Percentiles rank a stretch among this genome's conserved stretches.
These are phyloP conservation scores for Sinocyclocheilus grahami DNA, from an alignment of 2,113 vertebrate genomes.

Conservation along the genomic window DNA sequence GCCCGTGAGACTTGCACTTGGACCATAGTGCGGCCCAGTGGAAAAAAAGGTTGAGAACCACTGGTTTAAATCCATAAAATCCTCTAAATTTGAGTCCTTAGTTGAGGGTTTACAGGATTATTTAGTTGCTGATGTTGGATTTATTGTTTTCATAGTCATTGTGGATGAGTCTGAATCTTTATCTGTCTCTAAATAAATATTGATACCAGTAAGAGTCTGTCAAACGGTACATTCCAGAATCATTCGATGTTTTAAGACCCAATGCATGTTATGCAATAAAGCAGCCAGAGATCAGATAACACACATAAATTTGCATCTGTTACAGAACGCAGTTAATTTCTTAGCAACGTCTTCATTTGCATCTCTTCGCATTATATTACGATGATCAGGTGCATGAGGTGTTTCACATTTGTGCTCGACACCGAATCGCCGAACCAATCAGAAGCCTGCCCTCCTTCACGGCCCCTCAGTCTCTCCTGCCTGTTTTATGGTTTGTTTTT, in stretches of 20 bases:
- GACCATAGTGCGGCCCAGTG: too few species aligned
- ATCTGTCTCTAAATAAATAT: not conserved
- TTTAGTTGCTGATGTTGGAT: not conserved
- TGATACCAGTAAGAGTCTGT: not conserved
- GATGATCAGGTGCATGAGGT: not conserved
- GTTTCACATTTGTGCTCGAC: not conserved
- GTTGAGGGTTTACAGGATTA: not conserved
- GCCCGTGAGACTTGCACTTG: too few species aligned
- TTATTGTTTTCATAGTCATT: not conserved
- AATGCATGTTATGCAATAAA: not conserved
- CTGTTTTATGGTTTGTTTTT: slow-evolving; percentile 34
- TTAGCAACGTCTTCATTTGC: not conserved
- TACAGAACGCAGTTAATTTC: not conserved
- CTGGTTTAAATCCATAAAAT: not conserved
- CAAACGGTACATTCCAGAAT: not conserved
- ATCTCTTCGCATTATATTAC: not conserved
- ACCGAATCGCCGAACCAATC: not conserved
- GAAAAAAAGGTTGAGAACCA: too few species aligned
- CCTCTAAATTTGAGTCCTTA: not conserved
- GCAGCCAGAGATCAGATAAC: slow-evolving; percentile 13
- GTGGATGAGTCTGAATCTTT: not conserved
- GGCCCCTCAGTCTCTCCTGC: slow-evolving; percentile 18
- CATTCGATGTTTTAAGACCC: not conserved
- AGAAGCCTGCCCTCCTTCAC: not conserved
- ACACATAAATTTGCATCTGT: not conserved